phyloP scores from a whole-genome alignment of 2,113 vertebrate genomes.

The Axis porcinus region DNA sequence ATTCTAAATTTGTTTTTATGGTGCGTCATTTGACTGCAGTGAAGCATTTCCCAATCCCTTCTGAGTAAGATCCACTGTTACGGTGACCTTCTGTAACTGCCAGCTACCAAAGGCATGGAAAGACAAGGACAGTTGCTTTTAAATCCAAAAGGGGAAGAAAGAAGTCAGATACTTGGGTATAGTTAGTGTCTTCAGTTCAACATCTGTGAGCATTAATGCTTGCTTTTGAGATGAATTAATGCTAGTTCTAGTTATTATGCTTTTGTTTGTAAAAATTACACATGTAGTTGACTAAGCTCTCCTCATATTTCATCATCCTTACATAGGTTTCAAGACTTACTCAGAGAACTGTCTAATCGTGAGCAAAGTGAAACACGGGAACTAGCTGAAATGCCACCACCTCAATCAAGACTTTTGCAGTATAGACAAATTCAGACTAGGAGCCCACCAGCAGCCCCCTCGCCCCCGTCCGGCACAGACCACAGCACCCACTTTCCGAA shows the following conservation, averaged over 20 bases:
- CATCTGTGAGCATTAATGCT: neutral
- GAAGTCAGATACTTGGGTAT: neutral
- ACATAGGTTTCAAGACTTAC: conserved; percentile 92
- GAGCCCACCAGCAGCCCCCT: conserved; percentile 87
- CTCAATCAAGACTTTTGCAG: conserved; percentile 96
- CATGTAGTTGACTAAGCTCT: neutral
- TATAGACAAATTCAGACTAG: conserved; percentile 93
- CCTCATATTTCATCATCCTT: neutral
- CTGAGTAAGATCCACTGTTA: neutral
- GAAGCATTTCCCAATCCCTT: neutral
- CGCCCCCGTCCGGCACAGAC: conserved; percentile 86
- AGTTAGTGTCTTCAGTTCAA: neutral
- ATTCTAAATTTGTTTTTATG: neutral
- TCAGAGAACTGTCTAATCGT: conserved; percentile 92
- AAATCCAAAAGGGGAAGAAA: neutral
- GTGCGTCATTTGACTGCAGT: neutral
- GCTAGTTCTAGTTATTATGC: neutral
- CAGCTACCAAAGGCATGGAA: neutral
- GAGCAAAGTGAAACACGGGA: conserved; percentile 91
- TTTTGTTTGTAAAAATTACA: neutral
- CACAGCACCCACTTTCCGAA: conserved; percentile 84
- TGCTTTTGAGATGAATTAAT: neutral
- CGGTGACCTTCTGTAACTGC: neutral
- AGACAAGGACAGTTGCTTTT: neutral
- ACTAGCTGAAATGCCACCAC: conserved; percentile 92